Base-by-base conservation (phyloP, 2,797 vertebrate species). In the Potorous gilbertii region DNA sequence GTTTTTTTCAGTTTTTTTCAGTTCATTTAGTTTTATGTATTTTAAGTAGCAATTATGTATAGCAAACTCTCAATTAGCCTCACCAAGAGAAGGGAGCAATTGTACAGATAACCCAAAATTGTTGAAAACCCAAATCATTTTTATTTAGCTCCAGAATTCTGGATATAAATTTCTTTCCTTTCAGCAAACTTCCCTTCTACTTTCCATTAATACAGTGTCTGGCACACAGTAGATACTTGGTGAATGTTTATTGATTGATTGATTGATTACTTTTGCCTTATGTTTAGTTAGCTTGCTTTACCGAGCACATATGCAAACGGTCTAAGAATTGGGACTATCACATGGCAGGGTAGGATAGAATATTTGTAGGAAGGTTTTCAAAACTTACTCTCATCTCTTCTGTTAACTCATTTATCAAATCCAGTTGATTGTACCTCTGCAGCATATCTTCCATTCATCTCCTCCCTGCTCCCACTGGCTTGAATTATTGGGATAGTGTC, bases 101-200 rank as follows among this genome's bases (percentile, higher is more conserved):
- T 96, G 5, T 29, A 92, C 5, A 54, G 13, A 93, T 57, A 92
- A 66, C 91, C 5, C 14, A 93, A 94, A 96, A 74, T 31, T 34
- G 8, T 91, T 96, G 40, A 4, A 55, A 96, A 94, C 55, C 6
- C 55, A 28, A 92, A 28, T 46, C 54, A 87, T 18, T 55, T 93
- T 95, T 92, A 74, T 94, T 94, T 81, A 81, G 74, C 74, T 95
- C 29, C 74, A 92, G 34, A 97, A 0, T 92, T 56, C 55, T 62
- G 50, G 59, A 91, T 96, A 54, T 94, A 1, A 94, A 81, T 27
- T 46, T 21, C 66, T 74, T 74, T 66, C 95, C 93, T 90, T 93
- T 93, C 91, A 95, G 54, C n/a, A 95, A 6, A 74, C 74, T 90
- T 94, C 66, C 16, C 4, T 93, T 91, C 2, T 50, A 46, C 74